Percentiles rank a stretch among this genome's conserved stretches.
phyloP scores from a whole-genome alignment of 2,888 invertebrate species.

The Nomada ruficornis region DNA sequence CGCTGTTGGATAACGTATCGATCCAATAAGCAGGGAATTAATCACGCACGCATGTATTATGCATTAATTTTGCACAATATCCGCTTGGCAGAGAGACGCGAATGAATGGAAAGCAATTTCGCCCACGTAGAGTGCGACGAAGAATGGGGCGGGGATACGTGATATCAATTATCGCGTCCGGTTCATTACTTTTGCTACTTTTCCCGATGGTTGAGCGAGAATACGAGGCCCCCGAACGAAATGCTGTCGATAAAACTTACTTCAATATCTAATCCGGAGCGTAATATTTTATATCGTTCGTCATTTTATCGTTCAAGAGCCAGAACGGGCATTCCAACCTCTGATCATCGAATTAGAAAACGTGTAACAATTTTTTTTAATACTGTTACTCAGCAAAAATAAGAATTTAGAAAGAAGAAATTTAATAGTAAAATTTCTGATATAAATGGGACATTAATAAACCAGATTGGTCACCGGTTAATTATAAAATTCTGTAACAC shows the following conservation, averaged over 20 bases:
- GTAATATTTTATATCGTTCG: no score
- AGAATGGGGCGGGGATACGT: slow-evolving; percentile 61
- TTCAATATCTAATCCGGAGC: not conserved
- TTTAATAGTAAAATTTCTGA: no score
- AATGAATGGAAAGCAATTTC: slow-evolving; percentile 65
- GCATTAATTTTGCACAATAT: slow-evolving; percentile 62
- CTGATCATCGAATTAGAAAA: no score
- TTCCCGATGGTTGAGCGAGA: not conserved
- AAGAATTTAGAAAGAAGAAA: no score
- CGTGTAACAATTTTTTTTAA: no score
- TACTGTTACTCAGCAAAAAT: no score
- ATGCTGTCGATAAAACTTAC: slow-evolving; percentile 1
- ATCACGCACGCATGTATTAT: slow-evolving; percentile 51
- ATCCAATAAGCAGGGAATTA: slow-evolving; percentile 42
- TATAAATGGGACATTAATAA: no score
- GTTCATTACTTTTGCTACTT: slow-evolving; percentile 55
- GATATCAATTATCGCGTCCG: slow-evolving; percentile 77
- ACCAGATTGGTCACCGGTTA: no score
- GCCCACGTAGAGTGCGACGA: slow-evolving; percentile 71
- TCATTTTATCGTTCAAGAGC: no score
- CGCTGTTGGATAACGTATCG: slow-evolving; percentile 19
- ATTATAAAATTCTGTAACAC: no score
- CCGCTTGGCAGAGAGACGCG: slow-evolving; percentile 44
- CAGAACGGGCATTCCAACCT: no score
- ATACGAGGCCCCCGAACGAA: not conserved